These are phyloP conservation scores for Prenolepis imparis DNA, from an alignment of 2,888 invertebrate genomes.

Conservation along the genomic window DNA sequence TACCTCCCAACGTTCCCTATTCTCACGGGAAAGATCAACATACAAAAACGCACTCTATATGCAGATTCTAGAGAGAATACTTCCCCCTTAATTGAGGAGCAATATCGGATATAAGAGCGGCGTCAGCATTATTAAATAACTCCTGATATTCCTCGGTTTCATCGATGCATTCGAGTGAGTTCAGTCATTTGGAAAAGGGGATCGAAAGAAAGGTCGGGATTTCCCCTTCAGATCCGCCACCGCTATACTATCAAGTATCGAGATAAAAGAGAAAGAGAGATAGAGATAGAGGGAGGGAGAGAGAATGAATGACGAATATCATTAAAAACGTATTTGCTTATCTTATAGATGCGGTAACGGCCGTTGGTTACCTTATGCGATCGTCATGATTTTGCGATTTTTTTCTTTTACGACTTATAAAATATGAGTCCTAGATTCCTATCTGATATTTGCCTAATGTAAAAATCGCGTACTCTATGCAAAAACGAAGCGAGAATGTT, in stretches of 20 bases:
- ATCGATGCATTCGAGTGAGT: conserved; percentile 12
- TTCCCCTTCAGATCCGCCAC: conserved; percentile 18
- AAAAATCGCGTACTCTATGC: background rate
- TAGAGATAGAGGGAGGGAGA: conserved; percentile 4
- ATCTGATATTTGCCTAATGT: background rate
- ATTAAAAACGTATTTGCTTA: conserved; percentile 76
- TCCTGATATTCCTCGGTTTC: conserved; percentile 18
- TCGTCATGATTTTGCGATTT: conserved; percentile 10
- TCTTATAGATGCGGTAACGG: conserved; percentile 53
- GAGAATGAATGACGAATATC: conserved; percentile 51
- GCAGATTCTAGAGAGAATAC: background rate
- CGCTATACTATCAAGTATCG: conserved; percentile 14
- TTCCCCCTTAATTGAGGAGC: conserved; percentile 37
- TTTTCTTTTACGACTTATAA: background rate
- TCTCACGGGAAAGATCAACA: conserved; percentile 32
- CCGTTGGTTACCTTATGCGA: conserved; percentile 25
- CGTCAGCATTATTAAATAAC: conserved; percentile 31
- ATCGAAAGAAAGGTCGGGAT: conserved; percentile 14
- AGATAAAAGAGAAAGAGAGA: conserved; percentile 35
- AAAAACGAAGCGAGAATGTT: background rate
- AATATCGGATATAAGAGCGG: conserved; percentile 7
- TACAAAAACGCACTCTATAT: background rate
- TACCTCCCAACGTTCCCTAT: background rate
- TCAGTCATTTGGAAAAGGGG: conserved; percentile 20
- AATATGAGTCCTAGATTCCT: conserved; percentile 3